phyloP scores from a whole-genome alignment of 2,113 vertebrate species.

The Anhinga rufa region DNA sequence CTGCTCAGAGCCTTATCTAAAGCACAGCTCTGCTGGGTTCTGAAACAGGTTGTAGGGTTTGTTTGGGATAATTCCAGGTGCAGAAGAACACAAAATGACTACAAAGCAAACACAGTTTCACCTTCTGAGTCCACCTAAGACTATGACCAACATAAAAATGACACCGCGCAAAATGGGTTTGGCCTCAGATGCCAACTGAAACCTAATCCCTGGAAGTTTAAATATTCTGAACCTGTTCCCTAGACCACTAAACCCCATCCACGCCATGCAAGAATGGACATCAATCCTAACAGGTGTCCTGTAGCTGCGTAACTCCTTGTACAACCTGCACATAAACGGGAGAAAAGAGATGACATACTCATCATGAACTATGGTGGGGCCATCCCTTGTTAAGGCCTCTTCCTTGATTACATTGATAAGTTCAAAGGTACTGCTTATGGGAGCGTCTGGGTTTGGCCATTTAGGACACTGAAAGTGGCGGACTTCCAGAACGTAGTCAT shows the following conservation, averaged over 20 bases:
- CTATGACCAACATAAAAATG: neutral
- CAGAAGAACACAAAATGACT: neutral
- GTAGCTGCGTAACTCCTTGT: neutral
- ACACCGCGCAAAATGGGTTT: neutral
- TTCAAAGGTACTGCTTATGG: slow-evolving; percentile 96
- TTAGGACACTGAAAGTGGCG: slow-evolving; percentile 99
- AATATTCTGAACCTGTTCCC: neutral
- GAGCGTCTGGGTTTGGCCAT: slow-evolving; percentile 95
- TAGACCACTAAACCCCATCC: neutral
- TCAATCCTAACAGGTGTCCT: neutral
- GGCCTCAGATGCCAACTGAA: neutral
- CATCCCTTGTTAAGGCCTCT: slow-evolving; percentile 96
- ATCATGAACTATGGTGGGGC: slow-evolving; percentile 97
- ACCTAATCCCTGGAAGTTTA: neutral
- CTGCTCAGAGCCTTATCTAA: neutral
- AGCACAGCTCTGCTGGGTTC: neutral
- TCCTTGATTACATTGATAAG: slow-evolving; percentile 99
- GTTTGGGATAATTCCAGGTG: neutral
- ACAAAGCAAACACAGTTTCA: neutral
- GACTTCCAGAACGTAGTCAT: slow-evolving; percentile 97
- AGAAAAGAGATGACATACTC: slow-evolving; percentile 80
- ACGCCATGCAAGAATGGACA: neutral
- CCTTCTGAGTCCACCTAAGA: neutral
- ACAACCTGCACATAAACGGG: neutral
- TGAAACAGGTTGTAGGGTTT: neutral